Conservation (phyloP, 2,797 vertebrate species). For the Eutrigla gurnardus region DNA sequence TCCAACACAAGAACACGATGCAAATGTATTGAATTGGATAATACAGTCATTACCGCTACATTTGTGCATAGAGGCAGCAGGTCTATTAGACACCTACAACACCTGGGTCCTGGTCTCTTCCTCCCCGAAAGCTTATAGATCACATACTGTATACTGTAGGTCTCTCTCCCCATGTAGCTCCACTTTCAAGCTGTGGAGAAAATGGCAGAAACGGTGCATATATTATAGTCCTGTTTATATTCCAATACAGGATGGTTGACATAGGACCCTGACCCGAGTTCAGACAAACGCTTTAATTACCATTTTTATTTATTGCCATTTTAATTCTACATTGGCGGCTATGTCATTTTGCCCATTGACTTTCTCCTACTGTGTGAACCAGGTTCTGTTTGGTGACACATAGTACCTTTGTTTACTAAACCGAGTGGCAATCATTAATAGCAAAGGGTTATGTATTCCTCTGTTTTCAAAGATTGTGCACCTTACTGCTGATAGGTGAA, state of each 20-base stretch:
- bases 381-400: neutral
- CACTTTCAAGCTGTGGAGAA: neutral
- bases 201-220: neutral
- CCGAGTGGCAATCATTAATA: slow-evolving; percentile 26
- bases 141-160: too few species aligned
- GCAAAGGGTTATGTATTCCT: slow-evolving; percentile 28
- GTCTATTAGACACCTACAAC: neutral
- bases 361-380: neutral
- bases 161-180: neutral
- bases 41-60: slow-evolving; percentile 29
- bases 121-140: too few species aligned
- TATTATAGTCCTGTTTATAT: neutral
- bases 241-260: neutral
- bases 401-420: neutral
- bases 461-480: slow-evolving; percentile 26
- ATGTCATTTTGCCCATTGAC: neutral
- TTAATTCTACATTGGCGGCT: neutral
- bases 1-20: slow-evolving; percentile 53
- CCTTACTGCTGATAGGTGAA: slow-evolving; percentile 19
- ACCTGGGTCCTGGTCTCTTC: neutral
- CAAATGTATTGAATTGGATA: slow-evolving; percentile 55
- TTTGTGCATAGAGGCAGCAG: slow-evolving; percentile 3
- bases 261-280: neutral
- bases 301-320: neutral
- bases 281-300: neutral